A percentile compares a stretch with the other conserved stretches of the same genome.
Evolutionary conservation across 2,113 vertebrate species (phyloP).

Genomic region (Theristicus caerulescens): DNA sequence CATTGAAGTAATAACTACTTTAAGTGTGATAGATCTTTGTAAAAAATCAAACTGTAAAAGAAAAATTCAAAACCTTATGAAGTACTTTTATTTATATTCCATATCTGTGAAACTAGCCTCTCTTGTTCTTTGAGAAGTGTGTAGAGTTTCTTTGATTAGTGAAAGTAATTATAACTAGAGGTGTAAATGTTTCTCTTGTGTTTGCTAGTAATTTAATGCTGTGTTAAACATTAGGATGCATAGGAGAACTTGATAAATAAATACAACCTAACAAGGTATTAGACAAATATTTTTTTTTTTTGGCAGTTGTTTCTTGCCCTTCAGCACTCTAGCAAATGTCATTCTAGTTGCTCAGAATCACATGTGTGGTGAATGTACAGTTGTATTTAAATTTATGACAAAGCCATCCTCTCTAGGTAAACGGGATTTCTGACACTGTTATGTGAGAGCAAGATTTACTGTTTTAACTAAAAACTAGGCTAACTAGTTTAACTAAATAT

Average conservation of each 20-base stretch:
- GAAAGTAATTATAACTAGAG: neutral
- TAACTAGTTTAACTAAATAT: neutral
- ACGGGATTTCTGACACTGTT: neutral
- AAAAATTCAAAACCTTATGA: neutral
- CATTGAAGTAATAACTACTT: neutral
- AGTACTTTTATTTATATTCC: neutral
- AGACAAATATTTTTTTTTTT: neutral
- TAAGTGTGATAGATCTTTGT: neutral
- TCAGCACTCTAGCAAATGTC: neutral
- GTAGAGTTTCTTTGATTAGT: neutral
- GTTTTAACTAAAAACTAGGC: neutral
- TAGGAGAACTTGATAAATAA: neutral
- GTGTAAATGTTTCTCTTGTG: neutral
- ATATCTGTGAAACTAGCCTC: neutral
- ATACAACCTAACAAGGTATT: neutral
- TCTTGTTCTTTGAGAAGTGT: neutral
- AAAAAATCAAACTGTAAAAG: neutral
- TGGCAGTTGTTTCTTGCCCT: neutral
- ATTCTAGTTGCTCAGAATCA: neutral
- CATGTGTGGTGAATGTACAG: rapidly evolving
- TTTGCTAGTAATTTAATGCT: neutral
- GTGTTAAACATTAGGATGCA: neutral
- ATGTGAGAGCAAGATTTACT: neutral
- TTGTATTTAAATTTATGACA: neutral
- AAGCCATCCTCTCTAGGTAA: neutral